These are phyloP conservation scores for Atta cephalotes DNA, from an alignment of 1,140 invertebrate genomes.

Conservation along the genomic window DNA sequence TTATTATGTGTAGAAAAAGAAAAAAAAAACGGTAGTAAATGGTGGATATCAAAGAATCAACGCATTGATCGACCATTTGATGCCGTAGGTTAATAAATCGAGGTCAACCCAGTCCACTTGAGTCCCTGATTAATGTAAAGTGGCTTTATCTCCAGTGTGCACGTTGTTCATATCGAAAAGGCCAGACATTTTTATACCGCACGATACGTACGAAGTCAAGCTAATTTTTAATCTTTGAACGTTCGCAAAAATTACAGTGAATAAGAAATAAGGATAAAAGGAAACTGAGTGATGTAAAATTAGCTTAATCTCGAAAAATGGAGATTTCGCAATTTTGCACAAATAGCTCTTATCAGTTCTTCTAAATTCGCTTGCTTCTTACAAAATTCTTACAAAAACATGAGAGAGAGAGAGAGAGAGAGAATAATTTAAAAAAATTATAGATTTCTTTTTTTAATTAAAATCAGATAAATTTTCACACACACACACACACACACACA, in stretches of 20 bases:
- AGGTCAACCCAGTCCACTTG: slow-evolving; percentile 82
- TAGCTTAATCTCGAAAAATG: background rate
- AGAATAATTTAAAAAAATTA: background rate
- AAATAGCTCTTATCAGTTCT: background rate
- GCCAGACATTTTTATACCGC: background rate
- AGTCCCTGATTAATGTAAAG: slow-evolving; percentile 78
- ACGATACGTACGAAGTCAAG: background rate
- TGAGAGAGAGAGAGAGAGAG: background rate
- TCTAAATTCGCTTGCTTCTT: background rate
- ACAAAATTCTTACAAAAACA: background rate
- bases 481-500: too few species aligned
- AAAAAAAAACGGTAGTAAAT: background rate
- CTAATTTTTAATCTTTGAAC: slow-evolving; percentile 5
- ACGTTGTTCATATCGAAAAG: slow-evolving; percentile 36
- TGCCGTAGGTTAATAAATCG: slow-evolving; percentile 79
- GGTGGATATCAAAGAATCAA: slow-evolving; percentile 10
- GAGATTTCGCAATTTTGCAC: background rate
- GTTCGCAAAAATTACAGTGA: background rate
- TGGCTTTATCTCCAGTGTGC: slow-evolving; percentile 61
- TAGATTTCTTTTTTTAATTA: background rate
- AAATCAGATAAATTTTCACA: background rate
- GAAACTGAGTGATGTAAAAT: background rate
- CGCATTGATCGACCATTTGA: slow-evolving; percentile 57
- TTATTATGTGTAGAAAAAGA: background rate
- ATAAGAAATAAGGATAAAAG: background rate